Conservation (phyloP, 2,113 vertebrate genomes). For the Chascanopsetta lugubris region DNA sequence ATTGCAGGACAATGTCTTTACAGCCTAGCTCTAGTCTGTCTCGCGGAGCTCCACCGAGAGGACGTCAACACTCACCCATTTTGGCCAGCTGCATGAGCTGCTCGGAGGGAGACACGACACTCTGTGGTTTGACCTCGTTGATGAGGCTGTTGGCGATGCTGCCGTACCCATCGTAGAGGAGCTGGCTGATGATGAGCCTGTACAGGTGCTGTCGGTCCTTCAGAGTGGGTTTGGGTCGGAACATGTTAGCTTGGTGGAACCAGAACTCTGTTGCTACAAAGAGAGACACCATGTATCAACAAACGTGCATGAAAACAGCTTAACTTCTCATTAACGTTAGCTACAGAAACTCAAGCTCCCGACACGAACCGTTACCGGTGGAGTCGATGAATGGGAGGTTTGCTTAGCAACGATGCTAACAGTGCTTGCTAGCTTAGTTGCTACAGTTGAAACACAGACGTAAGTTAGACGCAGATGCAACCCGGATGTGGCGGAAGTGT, state of each 20-base stretch:
- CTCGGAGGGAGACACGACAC: conserved; percentile 93
- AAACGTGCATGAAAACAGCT: too few species aligned
- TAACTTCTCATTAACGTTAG: background rate
- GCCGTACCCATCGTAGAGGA: conserved; percentile 97
- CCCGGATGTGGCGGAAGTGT: accelerated
- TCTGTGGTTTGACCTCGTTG: conserved; percentile 93
- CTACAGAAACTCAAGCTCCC: background rate
- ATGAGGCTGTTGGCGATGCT: conserved; percentile 95
- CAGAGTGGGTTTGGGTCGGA: conserved; percentile 93
- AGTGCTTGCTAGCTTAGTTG: conserved; percentile 50
- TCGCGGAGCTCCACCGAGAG: too few species aligned
- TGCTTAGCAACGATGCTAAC: conserved; percentile 27
- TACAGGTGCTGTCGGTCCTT: conserved; percentile 98
- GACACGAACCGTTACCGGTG: background rate
- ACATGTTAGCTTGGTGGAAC: conserved; percentile 80
- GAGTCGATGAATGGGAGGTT: conserved; percentile 33
- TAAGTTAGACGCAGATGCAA: background rate
- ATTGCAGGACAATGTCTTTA: too few species aligned
- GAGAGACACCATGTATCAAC: conserved; percentile 12
- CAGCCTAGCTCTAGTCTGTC: too few species aligned
- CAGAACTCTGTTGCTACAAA: conserved; percentile 10
- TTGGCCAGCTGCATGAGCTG: conserved; percentile 98
- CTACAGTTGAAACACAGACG: background rate
- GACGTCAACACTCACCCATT: conserved; percentile 81
- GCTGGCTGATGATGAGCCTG: conserved; percentile 95